Conservation (phyloP, 1,140 invertebrate genomes). For the Himalopsyche phryganea region DNA sequence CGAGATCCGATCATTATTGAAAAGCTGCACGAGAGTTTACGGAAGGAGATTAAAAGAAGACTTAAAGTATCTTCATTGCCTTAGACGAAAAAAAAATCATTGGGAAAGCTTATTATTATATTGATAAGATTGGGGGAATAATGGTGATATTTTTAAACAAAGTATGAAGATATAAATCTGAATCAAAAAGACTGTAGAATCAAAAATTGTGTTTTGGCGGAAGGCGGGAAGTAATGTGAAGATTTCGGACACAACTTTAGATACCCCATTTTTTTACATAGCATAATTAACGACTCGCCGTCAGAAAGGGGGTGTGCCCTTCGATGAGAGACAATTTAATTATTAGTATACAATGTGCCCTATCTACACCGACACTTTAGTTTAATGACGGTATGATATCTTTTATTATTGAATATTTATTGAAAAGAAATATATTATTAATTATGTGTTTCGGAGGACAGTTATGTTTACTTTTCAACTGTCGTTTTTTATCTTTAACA, state of each 20-base stretch:
- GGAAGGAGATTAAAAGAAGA: conserved; percentile 34
- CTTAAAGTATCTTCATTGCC: conserved; percentile 34
- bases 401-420: conserved; percentile 3
- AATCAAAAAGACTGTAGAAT: conserved; percentile 35
- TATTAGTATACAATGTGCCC: conserved; percentile 35
- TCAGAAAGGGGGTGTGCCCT: no score
- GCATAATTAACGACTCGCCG: no score
- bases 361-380: conserved; percentile 34
- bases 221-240: not conserved
- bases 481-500: conserved; percentile 28
- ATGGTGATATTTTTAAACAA: conserved; percentile 35
- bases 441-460: conserved; percentile 7
- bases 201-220: conserved; percentile 8
- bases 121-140: conserved; percentile 28
- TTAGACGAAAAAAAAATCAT: conserved; percentile 30
- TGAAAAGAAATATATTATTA: conserved; percentile 5
- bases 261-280: conserved; percentile 11
- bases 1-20: no score
- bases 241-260: conserved; percentile 4
- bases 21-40: not conserved
- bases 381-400: conserved; percentile 19
- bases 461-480: conserved; percentile 5
- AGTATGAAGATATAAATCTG: conserved; percentile 31
- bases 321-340: not conserved
- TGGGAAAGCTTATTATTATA: conserved; percentile 33